Conservation (phyloP, 2,113 vertebrate genomes). For the Holacanthus passer region DNA sequence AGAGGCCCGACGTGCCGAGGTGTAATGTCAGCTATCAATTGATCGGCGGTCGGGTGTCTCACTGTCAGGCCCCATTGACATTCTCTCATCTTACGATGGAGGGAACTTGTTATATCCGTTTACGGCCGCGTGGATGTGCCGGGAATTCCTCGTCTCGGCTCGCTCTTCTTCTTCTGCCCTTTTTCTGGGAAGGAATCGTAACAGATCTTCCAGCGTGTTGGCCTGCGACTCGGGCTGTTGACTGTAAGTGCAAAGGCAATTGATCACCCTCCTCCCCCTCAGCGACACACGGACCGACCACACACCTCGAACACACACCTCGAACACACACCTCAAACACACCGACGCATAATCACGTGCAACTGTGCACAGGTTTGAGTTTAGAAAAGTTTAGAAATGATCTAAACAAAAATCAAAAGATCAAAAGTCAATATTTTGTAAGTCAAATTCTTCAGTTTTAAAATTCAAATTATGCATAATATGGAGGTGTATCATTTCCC, state of each 20-base stretch:
- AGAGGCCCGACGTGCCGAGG: constrained; percentile 64
- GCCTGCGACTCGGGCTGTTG: constrained; percentile 46
- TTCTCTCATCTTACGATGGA: constrained; percentile 83
- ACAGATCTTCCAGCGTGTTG: constrained; percentile 64
- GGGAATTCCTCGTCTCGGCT: constrained; percentile 67
- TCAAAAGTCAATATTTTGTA: no score
- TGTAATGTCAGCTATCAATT: constrained; percentile 84
- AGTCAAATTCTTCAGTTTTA: no score
- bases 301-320: neutral
- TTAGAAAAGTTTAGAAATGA: no score
- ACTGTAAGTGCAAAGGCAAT: constrained; percentile 69
- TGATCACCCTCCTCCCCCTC: constrained; percentile 41
- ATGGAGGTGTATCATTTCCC: no score
- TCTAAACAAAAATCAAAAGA: no score
- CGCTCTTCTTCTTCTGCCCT: constrained; percentile 28
- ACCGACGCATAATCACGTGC: neutral
- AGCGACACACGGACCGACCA: neutral
- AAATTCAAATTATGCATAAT: no score
- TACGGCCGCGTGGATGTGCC: constrained; percentile 68
- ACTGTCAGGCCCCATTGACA: constrained; percentile 81
- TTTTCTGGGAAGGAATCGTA: constrained; percentile 78
- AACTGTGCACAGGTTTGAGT: neutral
- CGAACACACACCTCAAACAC: constrained; percentile 9
- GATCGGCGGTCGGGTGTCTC: constrained; percentile 77
- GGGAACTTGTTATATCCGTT: constrained; percentile 73